Conservation (phyloP, 2,888 invertebrate species). For the Macropis europaea region DNA sequence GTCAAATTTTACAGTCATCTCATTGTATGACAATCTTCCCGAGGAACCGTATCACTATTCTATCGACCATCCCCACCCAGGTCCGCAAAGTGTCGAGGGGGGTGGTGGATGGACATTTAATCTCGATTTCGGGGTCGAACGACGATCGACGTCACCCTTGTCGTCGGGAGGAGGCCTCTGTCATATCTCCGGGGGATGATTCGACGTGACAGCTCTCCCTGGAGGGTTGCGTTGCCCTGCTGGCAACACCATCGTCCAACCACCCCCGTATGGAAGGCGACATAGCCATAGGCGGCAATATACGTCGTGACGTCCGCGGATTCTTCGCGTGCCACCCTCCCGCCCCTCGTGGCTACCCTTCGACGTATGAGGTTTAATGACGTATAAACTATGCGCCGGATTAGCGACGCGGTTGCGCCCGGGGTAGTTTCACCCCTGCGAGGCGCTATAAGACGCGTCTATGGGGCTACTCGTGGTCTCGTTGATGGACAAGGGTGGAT, state of each 20-base stretch:
- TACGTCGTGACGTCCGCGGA: conserved; percentile 78
- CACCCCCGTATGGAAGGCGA: conserved; percentile 52
- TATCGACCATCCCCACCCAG: too few species aligned
- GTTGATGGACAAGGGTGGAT: conserved; percentile 44
- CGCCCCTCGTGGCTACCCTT: conserved; percentile 44
- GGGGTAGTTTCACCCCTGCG: conserved; percentile 39
- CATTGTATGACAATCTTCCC: too few species aligned
- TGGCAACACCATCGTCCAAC: conserved; percentile 45
- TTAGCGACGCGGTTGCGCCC: conserved; percentile 68
- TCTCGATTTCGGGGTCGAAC: conserved; percentile 76
- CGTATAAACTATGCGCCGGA: conserved; percentile 80
- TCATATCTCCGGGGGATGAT: conserved; percentile 78
- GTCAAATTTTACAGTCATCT: too few species aligned
- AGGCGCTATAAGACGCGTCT: conserved; percentile 48
- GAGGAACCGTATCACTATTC: too few species aligned
- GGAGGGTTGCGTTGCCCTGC: conserved; percentile 63
- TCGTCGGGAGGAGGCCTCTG: conserved; percentile 58
- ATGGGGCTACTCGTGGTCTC: conserved; percentile 49
- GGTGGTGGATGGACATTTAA: conserved; percentile 71
- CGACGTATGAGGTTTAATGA: conserved; percentile 75
- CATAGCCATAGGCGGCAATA: conserved; percentile 69
- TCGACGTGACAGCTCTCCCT: conserved; percentile 77
- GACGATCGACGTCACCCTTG: conserved; percentile 57
- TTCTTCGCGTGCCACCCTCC: conserved; percentile 73
- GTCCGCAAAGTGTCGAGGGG: conserved; percentile 15